Evolutionary conservation across 2,888 invertebrate species (phyloP).

Genomic region (Mesorhabditis spiculigera): DNA sequence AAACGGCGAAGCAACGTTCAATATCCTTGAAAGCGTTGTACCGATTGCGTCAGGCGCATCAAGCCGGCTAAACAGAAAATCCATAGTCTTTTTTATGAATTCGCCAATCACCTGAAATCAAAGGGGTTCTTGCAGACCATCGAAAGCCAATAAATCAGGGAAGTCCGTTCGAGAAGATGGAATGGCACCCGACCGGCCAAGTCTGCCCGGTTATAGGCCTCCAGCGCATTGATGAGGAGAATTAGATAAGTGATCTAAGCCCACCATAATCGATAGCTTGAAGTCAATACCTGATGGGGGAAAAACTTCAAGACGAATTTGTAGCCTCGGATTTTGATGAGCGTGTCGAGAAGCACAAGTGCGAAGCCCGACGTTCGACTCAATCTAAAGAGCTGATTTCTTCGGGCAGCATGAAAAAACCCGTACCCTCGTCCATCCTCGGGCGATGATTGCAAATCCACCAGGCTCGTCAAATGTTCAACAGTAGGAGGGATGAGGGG

Average conservation of each 20-base stretch:
- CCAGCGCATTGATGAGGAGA: too few species aligned
- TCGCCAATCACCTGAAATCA: conserved; percentile 34
- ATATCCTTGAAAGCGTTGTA: conserved; percentile 31
- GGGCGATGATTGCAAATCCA: conserved; percentile 21
- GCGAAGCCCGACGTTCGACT: conserved; percentile 19
- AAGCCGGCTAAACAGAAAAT: conserved; percentile 14
- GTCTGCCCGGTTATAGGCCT: too few species aligned
- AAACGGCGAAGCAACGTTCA: conserved; percentile 30
- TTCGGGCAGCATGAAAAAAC: neutral
- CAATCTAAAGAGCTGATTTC: neutral
- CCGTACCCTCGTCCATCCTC: neutral
- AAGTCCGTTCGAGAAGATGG: conserved; percentile 18
- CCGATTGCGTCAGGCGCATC: conserved; percentile 28
- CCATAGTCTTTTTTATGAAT: neutral
- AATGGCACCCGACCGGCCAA: neutral
- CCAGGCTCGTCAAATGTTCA: conserved; percentile 23
- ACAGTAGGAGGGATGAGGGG: conserved; percentile 38
- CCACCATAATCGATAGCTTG: neutral
- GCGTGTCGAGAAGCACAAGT: conserved; percentile 17
- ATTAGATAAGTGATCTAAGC: too few species aligned
- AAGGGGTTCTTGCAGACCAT: conserved; percentile 56
- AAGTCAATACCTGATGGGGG: conserved; percentile 31
- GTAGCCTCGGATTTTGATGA: conserved; percentile 34
- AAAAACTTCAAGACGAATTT: conserved; percentile 33
- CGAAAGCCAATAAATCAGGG: conserved; percentile 49